A percentile compares a stretch with the other conserved stretches of the same genome.
phyloP scores from a whole-genome alignment of 2,113 vertebrate genomes.

The Charina bottae region DNA sequence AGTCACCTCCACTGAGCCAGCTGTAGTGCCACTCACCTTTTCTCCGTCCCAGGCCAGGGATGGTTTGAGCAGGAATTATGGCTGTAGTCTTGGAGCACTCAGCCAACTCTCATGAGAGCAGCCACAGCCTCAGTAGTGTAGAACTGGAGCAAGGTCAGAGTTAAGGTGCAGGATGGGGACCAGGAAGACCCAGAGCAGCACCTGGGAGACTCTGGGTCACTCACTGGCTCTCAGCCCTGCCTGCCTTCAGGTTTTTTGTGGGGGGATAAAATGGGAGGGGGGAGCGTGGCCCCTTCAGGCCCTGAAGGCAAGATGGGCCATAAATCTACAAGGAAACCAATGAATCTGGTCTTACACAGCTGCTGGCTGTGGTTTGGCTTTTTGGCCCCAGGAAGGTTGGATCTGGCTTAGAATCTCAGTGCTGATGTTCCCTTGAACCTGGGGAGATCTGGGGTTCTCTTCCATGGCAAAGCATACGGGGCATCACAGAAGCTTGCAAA shows the following conservation, averaged over 20 bases:
- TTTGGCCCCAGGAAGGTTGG: neutral
- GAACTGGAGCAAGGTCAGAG: neutral
- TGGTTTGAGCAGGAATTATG: neutral
- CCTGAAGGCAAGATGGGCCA: neutral
- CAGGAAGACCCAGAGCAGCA: too few relatives aligned
- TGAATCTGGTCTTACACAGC: too few relatives aligned
- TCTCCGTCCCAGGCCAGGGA: neutral
- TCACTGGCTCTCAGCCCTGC: neutral
- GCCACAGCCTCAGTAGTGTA: neutral
- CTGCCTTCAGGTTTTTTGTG: neutral
- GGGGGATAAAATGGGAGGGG: too few relatives aligned
- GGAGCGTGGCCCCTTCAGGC: neutral
- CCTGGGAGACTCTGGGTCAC: too few relatives aligned
- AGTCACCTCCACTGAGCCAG: too few relatives aligned
- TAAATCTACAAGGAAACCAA: neutral
- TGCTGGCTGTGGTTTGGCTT: neutral
- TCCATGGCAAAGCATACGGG: too few relatives aligned
- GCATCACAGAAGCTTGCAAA: neutral
- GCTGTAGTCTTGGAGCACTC: neutral
- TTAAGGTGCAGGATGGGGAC: neutral
- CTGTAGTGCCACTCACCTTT: too few relatives aligned
- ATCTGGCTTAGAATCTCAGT: too few relatives aligned
- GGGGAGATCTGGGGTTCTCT: too few relatives aligned
- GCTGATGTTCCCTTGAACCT: neutral
- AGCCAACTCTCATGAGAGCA: too few relatives aligned